Evolutionary conservation across 1,140 invertebrate species (phyloP).

Genomic region (Ceratoteleas bidentatus): DNA sequence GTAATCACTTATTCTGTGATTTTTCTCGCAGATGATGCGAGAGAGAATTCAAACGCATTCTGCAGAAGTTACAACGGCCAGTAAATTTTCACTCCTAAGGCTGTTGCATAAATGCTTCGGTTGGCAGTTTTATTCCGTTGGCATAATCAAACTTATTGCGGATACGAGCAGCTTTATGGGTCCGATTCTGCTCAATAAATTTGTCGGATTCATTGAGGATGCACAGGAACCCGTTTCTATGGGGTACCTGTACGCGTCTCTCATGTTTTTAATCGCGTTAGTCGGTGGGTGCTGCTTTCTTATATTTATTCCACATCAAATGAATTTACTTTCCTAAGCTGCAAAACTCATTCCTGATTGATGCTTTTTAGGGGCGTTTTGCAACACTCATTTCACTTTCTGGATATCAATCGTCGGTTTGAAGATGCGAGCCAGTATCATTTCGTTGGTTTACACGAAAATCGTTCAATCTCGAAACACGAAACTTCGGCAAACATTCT

Average conservation of each 20-base stretch:
- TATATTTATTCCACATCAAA: neutral
- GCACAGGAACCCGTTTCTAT: conserved; percentile 84
- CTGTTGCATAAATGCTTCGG: conserved; percentile 93
- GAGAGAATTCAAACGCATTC: conserved; percentile 51
- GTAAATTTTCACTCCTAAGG: conserved; percentile 85
- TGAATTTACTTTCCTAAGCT: too few relatives aligned
- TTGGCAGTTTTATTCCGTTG: conserved; percentile 93
- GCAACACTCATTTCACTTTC: conserved; percentile 94
- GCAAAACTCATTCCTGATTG: neutral
- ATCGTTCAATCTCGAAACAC: conserved; percentile 85
- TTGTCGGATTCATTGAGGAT: conserved; percentile 92
- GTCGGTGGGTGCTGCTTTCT: conserved; percentile 79
- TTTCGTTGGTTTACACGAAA: conserved; percentile 94
- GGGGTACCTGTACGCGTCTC: conserved; percentile 91
- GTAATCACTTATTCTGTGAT: too few relatives aligned
- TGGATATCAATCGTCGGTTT: conserved; percentile 91
- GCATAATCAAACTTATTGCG: conserved; percentile 91
- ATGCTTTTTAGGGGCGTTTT: conserved; percentile 84
- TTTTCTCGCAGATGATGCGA: neutral
- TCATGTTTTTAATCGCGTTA: conserved; percentile 86
- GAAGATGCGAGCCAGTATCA: conserved; percentile 92
- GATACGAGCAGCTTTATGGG: conserved; percentile 93
- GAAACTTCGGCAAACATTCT: conserved; percentile 83
- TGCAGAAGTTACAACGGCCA: conserved; percentile 55
- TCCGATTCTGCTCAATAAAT: conserved; percentile 92